A percentile compares a stretch with the other conserved stretches of the same genome.
Conservation (phyloP, 2,797 vertebrate species). For the Lacerta viridis region DNA sequence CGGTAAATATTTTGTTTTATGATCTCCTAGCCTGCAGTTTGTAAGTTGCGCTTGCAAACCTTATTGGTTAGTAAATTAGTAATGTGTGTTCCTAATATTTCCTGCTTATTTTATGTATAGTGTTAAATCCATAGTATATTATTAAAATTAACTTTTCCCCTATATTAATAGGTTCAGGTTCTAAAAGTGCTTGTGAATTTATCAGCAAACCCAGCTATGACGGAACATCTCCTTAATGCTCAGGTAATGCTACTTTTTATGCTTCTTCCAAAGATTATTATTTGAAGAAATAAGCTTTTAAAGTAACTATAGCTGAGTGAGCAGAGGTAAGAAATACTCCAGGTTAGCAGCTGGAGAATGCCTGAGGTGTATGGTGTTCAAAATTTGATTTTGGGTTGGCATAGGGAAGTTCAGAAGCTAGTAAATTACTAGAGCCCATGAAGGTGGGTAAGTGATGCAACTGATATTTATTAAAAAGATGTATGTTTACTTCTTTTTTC, state of each 20-base stretch:
- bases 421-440: not conserved
- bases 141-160: not conserved
- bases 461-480: not conserved
- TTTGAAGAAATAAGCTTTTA: not conserved
- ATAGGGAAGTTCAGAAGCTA: not conserved
- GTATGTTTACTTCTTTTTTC: not conserved
- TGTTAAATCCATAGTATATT: not conserved
- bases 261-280: not conserved
- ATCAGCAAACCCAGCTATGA: slow-evolving; percentile 91
- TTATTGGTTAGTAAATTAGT: not conserved
- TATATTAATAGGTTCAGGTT: slow-evolving; percentile 86
- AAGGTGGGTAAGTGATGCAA: not conserved
- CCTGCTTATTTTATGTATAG: not conserved
- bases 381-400: not conserved
- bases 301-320: not conserved
- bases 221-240: slow-evolving; percentile 89
- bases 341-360: not conserved
- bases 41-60: not conserved
- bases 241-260: slow-evolving; percentile 81
- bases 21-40: not conserved
- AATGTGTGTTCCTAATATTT: not conserved
- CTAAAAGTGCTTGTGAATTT: slow-evolving; percentile 94
- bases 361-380: not conserved
- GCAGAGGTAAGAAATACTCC: not conserved
- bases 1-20: not conserved